These are phyloP conservation scores for Typhlomys cinereus DNA, from an alignment of 2,113 vertebrate species.

Conservation along the genomic window DNA sequence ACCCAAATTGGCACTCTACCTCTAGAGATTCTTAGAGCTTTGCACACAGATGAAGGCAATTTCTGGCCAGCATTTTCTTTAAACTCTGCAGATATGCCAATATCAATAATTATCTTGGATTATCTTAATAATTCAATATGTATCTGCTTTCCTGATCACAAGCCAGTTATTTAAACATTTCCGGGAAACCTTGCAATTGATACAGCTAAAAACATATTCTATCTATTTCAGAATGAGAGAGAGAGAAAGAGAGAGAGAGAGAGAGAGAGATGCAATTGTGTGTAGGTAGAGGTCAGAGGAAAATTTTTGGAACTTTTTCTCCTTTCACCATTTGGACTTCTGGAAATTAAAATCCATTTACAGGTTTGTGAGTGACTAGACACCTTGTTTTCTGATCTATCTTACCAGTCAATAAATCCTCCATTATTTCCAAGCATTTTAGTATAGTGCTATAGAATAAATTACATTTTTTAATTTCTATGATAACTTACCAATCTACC, in stretches of 20 bases:
- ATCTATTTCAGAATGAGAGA: too few species aligned
- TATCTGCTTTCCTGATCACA: fast-evolving
- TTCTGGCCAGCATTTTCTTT: background rate
- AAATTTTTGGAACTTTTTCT: too few species aligned
- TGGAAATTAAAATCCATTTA: too few species aligned
- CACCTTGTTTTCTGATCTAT: too few species aligned
- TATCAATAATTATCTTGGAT: background rate
- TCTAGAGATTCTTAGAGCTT: background rate
- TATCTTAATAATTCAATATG: background rate
- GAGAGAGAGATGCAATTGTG: background rate
- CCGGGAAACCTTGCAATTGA: too few species aligned
- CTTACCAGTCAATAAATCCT: background rate
- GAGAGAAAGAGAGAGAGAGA: background rate
- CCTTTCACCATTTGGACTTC: too few species aligned
- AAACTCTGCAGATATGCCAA: background rate
- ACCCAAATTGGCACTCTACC: background rate
- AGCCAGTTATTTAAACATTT: background rate
- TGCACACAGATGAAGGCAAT: background rate
- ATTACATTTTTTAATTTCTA: background rate
- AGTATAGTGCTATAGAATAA: too few species aligned
- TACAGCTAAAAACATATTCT: too few species aligned
- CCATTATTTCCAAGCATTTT: background rate
- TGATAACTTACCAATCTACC: background rate
- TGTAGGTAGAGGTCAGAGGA: too few species aligned
- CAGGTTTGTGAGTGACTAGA: too few species aligned